These are phyloP conservation scores for Sinosuthora webbiana DNA, from an alignment of 2,113 vertebrate species.

Conservation along the genomic window DNA sequence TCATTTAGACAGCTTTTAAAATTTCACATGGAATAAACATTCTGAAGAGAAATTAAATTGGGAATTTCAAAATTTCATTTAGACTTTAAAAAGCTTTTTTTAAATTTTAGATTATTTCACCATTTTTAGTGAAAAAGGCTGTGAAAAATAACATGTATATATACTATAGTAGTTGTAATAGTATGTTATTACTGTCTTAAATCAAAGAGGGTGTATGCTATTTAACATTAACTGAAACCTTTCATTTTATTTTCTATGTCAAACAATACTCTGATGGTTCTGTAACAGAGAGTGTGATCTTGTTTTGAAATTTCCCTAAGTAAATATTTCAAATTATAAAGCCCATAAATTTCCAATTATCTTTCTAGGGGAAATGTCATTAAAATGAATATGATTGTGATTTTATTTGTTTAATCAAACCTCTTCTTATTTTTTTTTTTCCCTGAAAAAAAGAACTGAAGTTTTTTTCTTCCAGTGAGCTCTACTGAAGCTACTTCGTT, in stretches of 20 bases:
- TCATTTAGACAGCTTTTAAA: not conserved
- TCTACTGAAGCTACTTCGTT: not conserved
- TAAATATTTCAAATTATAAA: slow-evolving; percentile 6
- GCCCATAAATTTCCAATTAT: not conserved
- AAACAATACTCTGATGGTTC: not conserved
- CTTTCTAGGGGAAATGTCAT: not conserved
- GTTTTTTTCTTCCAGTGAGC: not conserved
- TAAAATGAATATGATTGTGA: slow-evolving; percentile 13
- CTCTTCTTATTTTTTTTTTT: not conserved
- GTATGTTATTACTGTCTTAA: not conserved
- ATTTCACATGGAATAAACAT: not conserved
- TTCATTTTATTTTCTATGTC: not conserved
- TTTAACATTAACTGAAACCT: not conserved
- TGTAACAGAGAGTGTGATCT: not conserved
- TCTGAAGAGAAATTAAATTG: not conserved
- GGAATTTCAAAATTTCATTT: not conserved
- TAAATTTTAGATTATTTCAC: not conserved
- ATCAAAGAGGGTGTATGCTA: not conserved
- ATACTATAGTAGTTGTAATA: not conserved
- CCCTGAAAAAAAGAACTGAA: not conserved
- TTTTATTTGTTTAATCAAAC: slow-evolving; percentile 40
- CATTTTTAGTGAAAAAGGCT: not conserved
- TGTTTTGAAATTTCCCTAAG: slow-evolving; percentile 11
- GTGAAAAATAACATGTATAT: not conserved
- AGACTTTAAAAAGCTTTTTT: not conserved